Evolutionary conservation across 2,888 invertebrate genomes (phyloP).

Genomic region (Dicyrtoma fusca): DNA sequence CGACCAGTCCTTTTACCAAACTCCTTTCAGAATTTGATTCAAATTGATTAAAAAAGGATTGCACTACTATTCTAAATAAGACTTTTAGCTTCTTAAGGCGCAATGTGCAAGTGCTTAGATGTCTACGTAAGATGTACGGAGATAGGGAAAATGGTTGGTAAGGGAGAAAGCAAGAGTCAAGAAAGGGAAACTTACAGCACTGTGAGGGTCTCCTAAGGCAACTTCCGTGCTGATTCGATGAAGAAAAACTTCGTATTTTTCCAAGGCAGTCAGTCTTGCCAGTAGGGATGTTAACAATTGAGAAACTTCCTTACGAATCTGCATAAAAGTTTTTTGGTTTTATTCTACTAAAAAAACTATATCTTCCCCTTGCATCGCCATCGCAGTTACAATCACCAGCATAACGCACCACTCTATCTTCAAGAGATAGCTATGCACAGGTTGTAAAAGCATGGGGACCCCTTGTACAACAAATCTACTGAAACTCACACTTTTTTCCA

Average conservation of each 20-base stretch:
- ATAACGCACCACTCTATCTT: no score
- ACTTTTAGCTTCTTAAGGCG: no score
- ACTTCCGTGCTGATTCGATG: slow-evolving; percentile 63
- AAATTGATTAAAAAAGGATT: no score
- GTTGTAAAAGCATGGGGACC: neutral
- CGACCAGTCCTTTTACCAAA: no score
- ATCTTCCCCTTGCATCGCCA: no score
- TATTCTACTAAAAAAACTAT: neutral
- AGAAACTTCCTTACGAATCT: slow-evolving; percentile 73
- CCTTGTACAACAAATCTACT: no score
- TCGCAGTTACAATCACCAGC: no score
- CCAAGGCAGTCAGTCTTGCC: slow-evolving; percentile 81
- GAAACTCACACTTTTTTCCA: no score
- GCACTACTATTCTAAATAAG: no score
- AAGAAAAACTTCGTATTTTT: slow-evolving; percentile 84
- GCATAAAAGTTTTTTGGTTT: slow-evolving; percentile 18
- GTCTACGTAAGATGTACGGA: no score
- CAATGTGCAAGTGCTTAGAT: no score
- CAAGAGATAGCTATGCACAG: neutral
- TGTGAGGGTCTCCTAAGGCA: slow-evolving; percentile 51
- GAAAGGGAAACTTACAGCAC: slow-evolving; percentile 44
- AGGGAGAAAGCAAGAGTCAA: slow-evolving; percentile 5
- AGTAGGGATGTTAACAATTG: slow-evolving; percentile 81
- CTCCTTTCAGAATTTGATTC: no score
- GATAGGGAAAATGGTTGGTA: neutral